Base-by-base conservation (phyloP, 30 jellyfish, hydroid and myxozoan species). In the Cassiopea xamachana region DNA sequence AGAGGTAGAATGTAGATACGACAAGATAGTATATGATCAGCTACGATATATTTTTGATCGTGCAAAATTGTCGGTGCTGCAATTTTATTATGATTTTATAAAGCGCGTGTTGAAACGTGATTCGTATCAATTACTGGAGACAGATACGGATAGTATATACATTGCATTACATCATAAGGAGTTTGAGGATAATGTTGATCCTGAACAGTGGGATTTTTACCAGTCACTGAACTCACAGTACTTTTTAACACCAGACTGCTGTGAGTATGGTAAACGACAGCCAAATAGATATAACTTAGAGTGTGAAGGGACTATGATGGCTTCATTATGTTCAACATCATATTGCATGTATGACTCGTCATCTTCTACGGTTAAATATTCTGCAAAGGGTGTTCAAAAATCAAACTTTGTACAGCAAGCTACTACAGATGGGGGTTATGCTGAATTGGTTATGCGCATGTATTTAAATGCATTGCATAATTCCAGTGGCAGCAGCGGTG, bases 141-240 rank as follows among this genome's bases (percentile, higher is more conserved):
- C 81, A 4, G 81, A 73, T 73, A 73, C 81, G 5, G 81, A 73
- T 47, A 14, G 55, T 27, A 77, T 77, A 46, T 77, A 77, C 45
- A 46, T 46, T 47, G 72, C 72, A 2, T 17, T 77, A 16, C 19
- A 47, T 6, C 2, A 46, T 2, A 73, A 77, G 72, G 48, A 77
- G 16, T 77, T 77, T 77, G 86, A 77, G 72, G 86, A 77, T 77
- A 77, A 77, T n/a, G 47, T 77, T 19, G 84, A 16, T 43, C 48
- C 2, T 8, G 18, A 73, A 17, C 19, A 12, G 5, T 15, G 17
- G 3, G 18, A 73, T 3, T 39, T 3, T 17, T 16, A 73, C 61
- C 47, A 19, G 6, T 7, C 3, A 3, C 48, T 69, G n/a, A 69
- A 73, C 17, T 2, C 7, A 13, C 27, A 47, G 46, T 77, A 5